Conservation (phyloP, 2,888 invertebrate genomes). For the Sphaeridia pumilis region DNA sequence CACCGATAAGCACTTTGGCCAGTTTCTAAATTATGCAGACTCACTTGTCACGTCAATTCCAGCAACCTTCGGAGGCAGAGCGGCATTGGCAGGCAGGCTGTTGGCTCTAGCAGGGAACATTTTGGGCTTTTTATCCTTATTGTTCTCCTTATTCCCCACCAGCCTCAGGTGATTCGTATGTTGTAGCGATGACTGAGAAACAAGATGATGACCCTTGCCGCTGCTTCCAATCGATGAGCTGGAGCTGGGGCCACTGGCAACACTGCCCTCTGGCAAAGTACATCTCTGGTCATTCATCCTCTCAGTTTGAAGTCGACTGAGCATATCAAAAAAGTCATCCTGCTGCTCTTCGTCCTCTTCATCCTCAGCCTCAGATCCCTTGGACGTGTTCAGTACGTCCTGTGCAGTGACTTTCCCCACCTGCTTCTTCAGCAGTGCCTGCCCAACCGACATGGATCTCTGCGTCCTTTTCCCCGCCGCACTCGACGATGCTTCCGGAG, state of each 20-base stretch:
- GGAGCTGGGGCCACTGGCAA: no score
- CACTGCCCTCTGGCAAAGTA: constrained; percentile 43
- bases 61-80: constrained; percentile 2
- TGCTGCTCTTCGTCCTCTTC: constrained; percentile 47
- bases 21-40: no score
- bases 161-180: constrained; percentile 23
- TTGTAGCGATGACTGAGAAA: constrained; percentile 29
- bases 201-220: constrained; percentile 15
- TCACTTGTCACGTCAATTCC: not conserved
- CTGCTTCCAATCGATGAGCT: not conserved
- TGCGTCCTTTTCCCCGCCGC: constrained; percentile 8
- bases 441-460: constrained; percentile 20
- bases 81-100: constrained; percentile 26
- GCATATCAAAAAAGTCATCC: constrained; percentile 88
- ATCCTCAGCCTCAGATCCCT: constrained; percentile 28
- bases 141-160: constrained; percentile 28
- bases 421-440: constrained; percentile 15
- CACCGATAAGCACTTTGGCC: no score
- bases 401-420: constrained; percentile 2
- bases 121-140: constrained; percentile 30
- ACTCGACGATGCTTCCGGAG: constrained; percentile 25
- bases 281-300: constrained; percentile 97
- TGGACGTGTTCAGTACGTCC: constrained; percentile 25
- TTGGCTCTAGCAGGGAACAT: constrained; percentile 26
- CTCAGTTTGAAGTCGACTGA: constrained; percentile 83